These are phyloP conservation scores for Sphaerophoria rueppellii DNA, from an alignment of 2,888 invertebrate species.

Conservation along the genomic window DNA sequence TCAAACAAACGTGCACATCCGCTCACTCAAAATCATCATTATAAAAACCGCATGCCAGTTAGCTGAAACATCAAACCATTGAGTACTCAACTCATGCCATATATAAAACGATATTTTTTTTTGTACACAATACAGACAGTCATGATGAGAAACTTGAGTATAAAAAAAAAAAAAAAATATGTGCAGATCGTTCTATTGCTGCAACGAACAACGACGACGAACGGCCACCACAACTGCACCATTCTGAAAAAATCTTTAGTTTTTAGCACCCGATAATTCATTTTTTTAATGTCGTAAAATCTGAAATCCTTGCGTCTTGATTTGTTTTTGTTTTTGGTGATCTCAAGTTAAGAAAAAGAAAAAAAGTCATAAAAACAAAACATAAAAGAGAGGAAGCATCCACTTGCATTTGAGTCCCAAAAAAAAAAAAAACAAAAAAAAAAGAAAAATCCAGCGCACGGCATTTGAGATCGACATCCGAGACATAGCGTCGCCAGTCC, in stretches of 20 bases:
- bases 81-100: slow-evolving; percentile 21
- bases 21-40: slow-evolving; percentile 22
- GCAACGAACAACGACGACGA: slow-evolving; percentile 5
- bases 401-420: slow-evolving; percentile 64
- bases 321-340: slow-evolving; percentile 58
- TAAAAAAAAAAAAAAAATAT: slow-evolving; percentile 19
- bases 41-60: slow-evolving; percentile 58
- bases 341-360: slow-evolving; percentile 41
- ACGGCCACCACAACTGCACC: not conserved
- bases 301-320: slow-evolving; percentile 59
- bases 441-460: slow-evolving; percentile 56
- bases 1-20: slow-evolving; percentile 47
- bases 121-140: not conserved
- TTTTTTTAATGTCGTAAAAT: slow-evolving; percentile 56
- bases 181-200: slow-evolving; percentile 58
- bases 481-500: slow-evolving; percentile 74
- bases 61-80: slow-evolving; percentile 60
- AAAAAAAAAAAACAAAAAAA: slow-evolving; percentile 18
- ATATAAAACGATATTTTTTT: not conserved
- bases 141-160: slow-evolving; percentile 56
- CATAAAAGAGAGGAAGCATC: slow-evolving; percentile 70
- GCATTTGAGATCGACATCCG: slow-evolving; percentile 71
- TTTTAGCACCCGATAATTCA: slow-evolving; percentile 73
- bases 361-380: slow-evolving; percentile 31
- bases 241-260: slow-evolving; percentile 60